Percentiles rank a stretch among this genome's conserved stretches.
These are phyloP conservation scores for Spilarctia lutea DNA, from an alignment of 2,888 invertebrate species.

Conservation along the genomic window DNA sequence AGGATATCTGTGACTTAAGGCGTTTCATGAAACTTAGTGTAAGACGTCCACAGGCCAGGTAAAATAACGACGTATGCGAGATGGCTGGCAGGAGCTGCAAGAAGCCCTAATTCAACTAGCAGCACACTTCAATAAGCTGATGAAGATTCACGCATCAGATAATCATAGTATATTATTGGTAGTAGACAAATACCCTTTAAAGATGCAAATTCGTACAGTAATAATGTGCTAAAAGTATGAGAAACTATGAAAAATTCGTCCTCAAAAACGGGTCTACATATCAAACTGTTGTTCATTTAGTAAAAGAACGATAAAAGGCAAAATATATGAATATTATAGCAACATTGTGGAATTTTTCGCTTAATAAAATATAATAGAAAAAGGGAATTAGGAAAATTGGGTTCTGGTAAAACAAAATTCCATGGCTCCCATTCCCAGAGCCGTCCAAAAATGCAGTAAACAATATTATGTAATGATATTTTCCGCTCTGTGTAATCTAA, in stretches of 20 bases:
- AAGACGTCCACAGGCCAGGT: no score
- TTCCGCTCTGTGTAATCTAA: constrained; percentile 40
- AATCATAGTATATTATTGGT: background rate
- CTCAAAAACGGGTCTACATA: background rate
- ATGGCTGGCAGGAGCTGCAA: no score
- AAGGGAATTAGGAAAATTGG: constrained; percentile 35
- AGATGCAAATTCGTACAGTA: background rate
- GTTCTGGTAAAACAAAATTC: constrained; percentile 24
- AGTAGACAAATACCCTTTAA: background rate
- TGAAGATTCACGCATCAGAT: background rate
- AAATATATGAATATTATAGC: constrained; percentile 19
- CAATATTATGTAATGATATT: constrained; percentile 40
- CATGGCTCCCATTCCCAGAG: constrained; percentile 19
- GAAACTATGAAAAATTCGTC: background rate
- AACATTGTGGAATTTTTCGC: constrained; percentile 25
- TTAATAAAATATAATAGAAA: constrained; percentile 48
- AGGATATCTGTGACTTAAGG: background rate
- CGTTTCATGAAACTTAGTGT: no score
- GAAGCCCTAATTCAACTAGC: no score
- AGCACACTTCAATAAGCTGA: no score
- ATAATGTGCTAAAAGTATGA: background rate
- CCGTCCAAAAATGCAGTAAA: constrained; percentile 40
- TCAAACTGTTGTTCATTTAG: background rate
- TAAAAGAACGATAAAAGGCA: background rate
- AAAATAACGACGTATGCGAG: no score